phyloP scores from a whole-genome alignment of 2,797 vertebrate species.

The Pachyuromys duprasi region DNA sequence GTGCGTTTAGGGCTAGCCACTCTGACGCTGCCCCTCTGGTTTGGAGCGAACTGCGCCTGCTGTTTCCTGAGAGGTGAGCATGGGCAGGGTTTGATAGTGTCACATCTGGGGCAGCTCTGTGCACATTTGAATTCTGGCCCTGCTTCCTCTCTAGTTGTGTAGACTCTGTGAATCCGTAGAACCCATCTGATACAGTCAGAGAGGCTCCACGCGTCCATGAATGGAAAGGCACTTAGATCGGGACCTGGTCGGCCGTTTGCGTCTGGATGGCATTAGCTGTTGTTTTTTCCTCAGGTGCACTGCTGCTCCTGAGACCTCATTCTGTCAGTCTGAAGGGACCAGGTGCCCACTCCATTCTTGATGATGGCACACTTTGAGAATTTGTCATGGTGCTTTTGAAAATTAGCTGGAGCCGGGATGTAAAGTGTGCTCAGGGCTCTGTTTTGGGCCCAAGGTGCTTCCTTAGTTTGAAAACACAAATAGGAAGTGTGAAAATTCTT shows the following conservation, averaged over 20 bases:
- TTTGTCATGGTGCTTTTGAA: background rate
- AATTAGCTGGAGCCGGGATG: background rate
- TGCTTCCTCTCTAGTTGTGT: background rate
- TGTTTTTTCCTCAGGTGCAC: background rate
- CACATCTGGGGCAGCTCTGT: background rate
- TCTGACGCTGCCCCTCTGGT: background rate
- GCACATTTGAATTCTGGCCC: background rate
- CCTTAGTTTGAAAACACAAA: constrained; percentile 5
- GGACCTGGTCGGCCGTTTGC: background rate
- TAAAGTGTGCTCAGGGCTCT: background rate
- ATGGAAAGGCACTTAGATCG: background rate
- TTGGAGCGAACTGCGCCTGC: background rate
- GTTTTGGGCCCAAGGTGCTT: background rate
- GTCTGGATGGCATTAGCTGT: background rate
- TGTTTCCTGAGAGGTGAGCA: background rate
- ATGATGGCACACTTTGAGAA: background rate
- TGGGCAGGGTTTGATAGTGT: background rate
- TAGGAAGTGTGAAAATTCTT: constrained; percentile 19
- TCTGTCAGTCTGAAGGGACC: background rate
- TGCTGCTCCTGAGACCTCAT: background rate
- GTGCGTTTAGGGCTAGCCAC: background rate
- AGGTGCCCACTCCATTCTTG: background rate
- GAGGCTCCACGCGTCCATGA: background rate
- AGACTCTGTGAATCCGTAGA: background rate
- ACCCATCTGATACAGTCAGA: background rate